Base-by-base conservation (phyloP, 2,113 vertebrate genomes). In the Poecile atricapillus region DNA sequence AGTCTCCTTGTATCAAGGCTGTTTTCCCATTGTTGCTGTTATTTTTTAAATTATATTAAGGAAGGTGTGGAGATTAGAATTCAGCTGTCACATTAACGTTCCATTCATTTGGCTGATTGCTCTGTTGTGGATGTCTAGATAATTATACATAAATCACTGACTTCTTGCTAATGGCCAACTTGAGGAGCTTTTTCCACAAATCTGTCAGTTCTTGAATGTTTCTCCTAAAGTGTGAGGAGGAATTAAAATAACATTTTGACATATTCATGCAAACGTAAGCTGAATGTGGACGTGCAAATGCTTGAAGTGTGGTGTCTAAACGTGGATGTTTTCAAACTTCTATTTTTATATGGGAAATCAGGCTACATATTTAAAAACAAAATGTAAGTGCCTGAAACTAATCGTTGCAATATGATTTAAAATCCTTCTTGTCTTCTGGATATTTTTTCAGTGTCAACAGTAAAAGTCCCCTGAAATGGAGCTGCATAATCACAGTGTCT, bases 131-230 rank as follows among this genome's bases (percentile, higher is more conserved):
- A 63, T 70, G 60, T 83, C 59, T 65, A 11, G 22, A 49, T 82
- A 89, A 96, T 91, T 52, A 76, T 16, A 87, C 84, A 69, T 68
- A 87, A 92, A 95, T 75, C n/a, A 60, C 83, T 76, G 60, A 64
- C 71, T 93, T 94, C 82, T 83, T 91, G 83, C 81, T 96, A 89
- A 93, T 82, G 93, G 69, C 87, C 64, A 68, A 1, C 74, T 78
- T 65, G 74, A 73, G 53, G 23, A 35, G 0, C 0, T 65, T 77
- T 62, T 56, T 37, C 41, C 37, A 83, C 47, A 68, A 41, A 89
- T 68, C 59, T 89, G 77, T 84, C 87, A 82, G 41, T 75, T 95
- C 58, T 81, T 82, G 46, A 84, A 55, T 53, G 74, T 69, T 94
- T 75, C 37, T 94, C 14, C 28, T 89, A 19, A 83, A 87, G 49